Conservation (phyloP, 2,113 vertebrate genomes). For the Fulmarus glacialis region DNA sequence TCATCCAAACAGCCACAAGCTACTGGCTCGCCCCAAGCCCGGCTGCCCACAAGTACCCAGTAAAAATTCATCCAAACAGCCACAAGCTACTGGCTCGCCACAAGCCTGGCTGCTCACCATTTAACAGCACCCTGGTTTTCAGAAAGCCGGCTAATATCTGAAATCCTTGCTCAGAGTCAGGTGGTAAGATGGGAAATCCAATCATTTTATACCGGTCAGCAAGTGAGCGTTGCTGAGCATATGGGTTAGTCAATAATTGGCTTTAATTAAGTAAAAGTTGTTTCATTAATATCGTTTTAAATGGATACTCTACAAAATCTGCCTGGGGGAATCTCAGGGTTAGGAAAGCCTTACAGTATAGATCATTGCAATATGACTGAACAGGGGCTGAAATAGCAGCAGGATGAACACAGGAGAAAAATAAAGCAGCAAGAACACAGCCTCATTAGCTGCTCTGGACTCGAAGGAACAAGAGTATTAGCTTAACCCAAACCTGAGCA, state of each 20-base stretch:
- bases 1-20: not conserved
- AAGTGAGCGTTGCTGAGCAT: not conserved
- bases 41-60: not conserved
- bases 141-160: not conserved
- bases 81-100: not conserved
- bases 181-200: not conserved
- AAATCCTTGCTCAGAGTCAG: not conserved
- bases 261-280: constrained; percentile 52
- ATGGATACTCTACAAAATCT: not conserved
- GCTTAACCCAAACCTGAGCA: not conserved
- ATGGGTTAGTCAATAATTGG: constrained; percentile 7
- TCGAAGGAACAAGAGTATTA: not conserved
- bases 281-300: constrained; percentile 4
- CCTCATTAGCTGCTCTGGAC: not conserved
- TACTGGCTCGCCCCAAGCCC: not conserved
- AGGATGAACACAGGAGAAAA: not conserved
- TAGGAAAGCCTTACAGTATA: not conserved
- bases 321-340: not conserved
- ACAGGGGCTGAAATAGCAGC: not conserved
- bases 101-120: not conserved
- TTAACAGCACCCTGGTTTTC: not conserved
- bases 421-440: not conserved
- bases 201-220: not conserved
- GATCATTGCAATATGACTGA: not conserved
- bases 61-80: not conserved